phyloP scores from a whole-genome alignment of 2,888 invertebrate genomes.

The Mesorhabditis spiculigera region DNA sequence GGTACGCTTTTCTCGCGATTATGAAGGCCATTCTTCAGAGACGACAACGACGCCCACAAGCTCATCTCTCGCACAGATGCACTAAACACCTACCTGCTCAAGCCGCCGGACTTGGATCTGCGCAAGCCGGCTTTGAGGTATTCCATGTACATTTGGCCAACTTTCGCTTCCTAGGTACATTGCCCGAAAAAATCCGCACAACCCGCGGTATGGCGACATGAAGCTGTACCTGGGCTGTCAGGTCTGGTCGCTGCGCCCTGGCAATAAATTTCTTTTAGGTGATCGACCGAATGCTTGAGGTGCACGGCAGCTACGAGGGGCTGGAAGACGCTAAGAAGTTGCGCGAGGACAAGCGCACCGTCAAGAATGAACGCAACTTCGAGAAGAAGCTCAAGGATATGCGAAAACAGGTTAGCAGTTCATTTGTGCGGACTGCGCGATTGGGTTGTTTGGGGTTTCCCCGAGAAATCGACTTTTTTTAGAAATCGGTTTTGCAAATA shows the following conservation, averaged over 20 bases:
- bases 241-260: constrained; percentile 62
- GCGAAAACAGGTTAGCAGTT: constrained; percentile 41
- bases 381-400: constrained; percentile 77
- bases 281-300: constrained; percentile 64
- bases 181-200: constrained; percentile 86
- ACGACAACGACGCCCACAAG: constrained; percentile 75
- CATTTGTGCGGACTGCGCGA: background rate
- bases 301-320: constrained; percentile 79
- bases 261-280: constrained; percentile 64
- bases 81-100: constrained; percentile 79
- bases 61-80: constrained; percentile 92
- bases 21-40: constrained; percentile 61
- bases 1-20: constrained; percentile 18
- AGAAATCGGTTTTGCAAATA: too few relatives aligned
- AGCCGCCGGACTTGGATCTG: constrained; percentile 87
- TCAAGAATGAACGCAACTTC: constrained; percentile 73
- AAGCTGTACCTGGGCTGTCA: constrained; percentile 85
- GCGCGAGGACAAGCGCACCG: constrained; percentile 71
- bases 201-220: constrained; percentile 87
- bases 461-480: background rate
- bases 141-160: constrained; percentile 16
- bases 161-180: constrained; percentile 68
- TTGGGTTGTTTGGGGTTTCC: background rate
- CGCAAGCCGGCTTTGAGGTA: constrained; percentile 75
- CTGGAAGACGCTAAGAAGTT: constrained; percentile 73